Evolutionary conservation across 35 echinoderm and acorn worm species (phyloP).

Genomic region (Heliocidaris erythrogramma): DNA sequence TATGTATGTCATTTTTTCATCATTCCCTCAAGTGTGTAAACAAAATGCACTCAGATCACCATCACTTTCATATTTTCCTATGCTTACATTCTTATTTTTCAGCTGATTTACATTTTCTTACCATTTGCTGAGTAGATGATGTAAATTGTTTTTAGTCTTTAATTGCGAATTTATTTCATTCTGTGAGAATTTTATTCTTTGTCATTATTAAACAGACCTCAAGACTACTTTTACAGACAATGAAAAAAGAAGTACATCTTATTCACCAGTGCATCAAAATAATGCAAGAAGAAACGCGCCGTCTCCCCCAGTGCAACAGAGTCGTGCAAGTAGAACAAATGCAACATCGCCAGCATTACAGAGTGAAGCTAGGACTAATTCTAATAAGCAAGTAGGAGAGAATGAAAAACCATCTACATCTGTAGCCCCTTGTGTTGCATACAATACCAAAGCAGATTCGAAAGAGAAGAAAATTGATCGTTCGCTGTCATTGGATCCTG

Average conservation of each 20-base stretch:
- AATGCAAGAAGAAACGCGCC: neutral
- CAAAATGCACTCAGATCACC: too few relatives aligned
- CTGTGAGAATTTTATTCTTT: neutral
- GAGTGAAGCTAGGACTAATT: neutral
- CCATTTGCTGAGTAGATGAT: too few relatives aligned
- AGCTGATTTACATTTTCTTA: too few relatives aligned
- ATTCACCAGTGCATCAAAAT: neutral
- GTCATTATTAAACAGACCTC: neutral
- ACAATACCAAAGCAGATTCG: neutral
- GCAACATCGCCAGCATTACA: neutral
- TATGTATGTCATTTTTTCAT: too few relatives aligned
- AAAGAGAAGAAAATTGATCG: neutral
- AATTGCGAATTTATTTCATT: too few relatives aligned
- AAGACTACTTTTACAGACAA: neutral
- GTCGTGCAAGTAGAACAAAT: neutral
- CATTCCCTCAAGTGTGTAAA: too few relatives aligned
- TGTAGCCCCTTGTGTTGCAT: neutral
- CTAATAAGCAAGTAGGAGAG: neutral
- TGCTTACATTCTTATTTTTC: too few relatives aligned
- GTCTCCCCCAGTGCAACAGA: neutral
- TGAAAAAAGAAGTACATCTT: neutral
- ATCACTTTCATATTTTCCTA: too few relatives aligned
- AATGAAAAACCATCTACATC: neutral
- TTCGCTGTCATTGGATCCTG: neutral
- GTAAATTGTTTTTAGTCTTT: too few relatives aligned